Percentiles rank a stretch among this genome's conserved stretches.
Conservation (phyloP, 2,113 vertebrate genomes). For the Gnathonemus echidnorhynchus region DNA sequence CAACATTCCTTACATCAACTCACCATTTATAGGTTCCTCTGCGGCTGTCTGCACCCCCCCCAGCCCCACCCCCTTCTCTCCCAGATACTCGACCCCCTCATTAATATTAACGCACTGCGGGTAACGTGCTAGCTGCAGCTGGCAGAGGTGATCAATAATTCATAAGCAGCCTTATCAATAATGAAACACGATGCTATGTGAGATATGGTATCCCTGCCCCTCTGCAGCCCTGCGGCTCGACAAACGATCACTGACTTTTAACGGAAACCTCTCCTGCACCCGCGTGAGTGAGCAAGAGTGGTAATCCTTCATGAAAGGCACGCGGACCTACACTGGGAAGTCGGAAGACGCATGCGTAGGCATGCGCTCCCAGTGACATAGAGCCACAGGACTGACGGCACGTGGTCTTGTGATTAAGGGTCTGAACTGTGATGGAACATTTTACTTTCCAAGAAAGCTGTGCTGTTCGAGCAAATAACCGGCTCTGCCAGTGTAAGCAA, state of each 20-base stretch:
- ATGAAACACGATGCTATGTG: not conserved
- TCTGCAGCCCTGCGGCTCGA: not conserved
- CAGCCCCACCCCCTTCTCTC: not conserved
- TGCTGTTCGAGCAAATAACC: not conserved
- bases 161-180: conserved; percentile 11
- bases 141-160: conserved; percentile 5
- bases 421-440: not conserved
- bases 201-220: not conserved
- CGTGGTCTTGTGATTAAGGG: not conserved
- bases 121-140: not conserved
- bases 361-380: not conserved
- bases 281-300: not conserved
- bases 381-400: not conserved
- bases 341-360: not conserved
- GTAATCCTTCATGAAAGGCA: not conserved
- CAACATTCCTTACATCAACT: not conserved
- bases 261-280: too few relatives aligned
- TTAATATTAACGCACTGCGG: conserved; percentile 12
- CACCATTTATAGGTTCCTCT: too few relatives aligned
- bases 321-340: too few relatives aligned
- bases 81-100: not conserved
- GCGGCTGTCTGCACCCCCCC: not conserved
- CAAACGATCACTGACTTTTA: not conserved
- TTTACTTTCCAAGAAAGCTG: not conserved
- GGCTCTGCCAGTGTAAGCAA: not conserved